These are phyloP conservation scores for Popillia japonica DNA, from an alignment of 1,140 invertebrate species.

Conservation along the genomic window DNA sequence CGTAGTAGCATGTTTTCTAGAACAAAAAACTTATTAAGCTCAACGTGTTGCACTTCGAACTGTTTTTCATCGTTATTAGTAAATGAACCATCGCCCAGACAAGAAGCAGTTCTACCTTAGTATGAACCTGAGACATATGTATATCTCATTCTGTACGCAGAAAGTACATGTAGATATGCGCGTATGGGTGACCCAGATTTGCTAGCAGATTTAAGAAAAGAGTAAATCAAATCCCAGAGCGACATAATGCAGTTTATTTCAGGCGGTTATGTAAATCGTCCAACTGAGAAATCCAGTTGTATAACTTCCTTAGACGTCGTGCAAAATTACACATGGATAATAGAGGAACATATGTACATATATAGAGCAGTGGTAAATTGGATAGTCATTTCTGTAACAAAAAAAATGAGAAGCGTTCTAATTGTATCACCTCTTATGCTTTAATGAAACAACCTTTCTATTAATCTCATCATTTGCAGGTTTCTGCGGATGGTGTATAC, in stretches of 20 bases:
- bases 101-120: no score
- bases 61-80: no score
- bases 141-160: background rate
- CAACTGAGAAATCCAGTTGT: background rate
- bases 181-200: background rate
- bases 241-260: slow-evolving; percentile 4
- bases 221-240: background rate
- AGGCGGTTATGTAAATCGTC: slow-evolving; percentile 4
- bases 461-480: no score
- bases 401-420: background rate
- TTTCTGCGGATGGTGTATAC: no score
- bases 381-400: background rate
- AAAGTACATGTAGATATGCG: background rate
- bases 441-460: no score
- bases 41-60: no score
- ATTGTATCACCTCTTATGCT: background rate
- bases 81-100: no score
- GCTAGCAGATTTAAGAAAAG: background rate
- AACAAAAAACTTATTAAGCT: no score
- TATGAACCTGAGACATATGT: background rate
- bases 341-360: background rate
- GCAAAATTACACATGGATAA: slow-evolving; percentile 8
- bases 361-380: background rate
- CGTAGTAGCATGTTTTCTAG: no score
- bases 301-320: background rate